phyloP scores from a whole-genome alignment of 2,113 vertebrate species.

The Oreotragus oreotragus region DNA sequence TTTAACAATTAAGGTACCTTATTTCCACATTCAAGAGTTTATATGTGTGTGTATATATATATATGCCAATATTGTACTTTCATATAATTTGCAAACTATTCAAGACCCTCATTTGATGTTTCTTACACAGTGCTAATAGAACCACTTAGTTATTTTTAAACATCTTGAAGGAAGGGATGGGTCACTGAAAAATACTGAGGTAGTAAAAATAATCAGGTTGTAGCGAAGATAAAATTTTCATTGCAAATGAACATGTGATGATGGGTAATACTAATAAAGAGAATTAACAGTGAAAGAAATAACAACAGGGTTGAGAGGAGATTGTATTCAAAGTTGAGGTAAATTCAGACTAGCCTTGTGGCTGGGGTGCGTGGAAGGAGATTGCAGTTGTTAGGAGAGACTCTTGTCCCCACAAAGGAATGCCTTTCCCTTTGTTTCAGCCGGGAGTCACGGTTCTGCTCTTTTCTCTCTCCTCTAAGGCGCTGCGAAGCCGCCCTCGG shows the following conservation, averaged over 20 bases:
- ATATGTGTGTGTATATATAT: not conserved
- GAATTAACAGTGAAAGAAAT: slow-evolving; percentile 44
- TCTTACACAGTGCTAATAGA: not conserved
- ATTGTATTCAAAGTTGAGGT: not conserved
- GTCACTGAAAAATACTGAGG: slow-evolving; percentile 52
- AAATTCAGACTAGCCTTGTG: not conserved
- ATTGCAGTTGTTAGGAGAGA: not conserved
- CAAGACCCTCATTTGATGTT: not conserved
- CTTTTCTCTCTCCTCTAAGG: slow-evolving; percentile 79
- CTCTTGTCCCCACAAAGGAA: not conserved
- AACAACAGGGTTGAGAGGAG: not conserved
- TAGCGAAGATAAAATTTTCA: slow-evolving; percentile 55
- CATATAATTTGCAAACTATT: not conserved
- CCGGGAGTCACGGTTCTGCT: slow-evolving; percentile 58
- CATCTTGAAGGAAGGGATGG: slow-evolving; percentile 17
- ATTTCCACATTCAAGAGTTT: not conserved
- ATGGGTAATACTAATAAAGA: slow-evolving; percentile 36
- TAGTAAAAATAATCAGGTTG: slow-evolving; percentile 58
- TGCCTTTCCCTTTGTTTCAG: not conserved
- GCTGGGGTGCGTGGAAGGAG: not conserved
- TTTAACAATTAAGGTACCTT: not conserved
- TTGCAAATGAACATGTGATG: slow-evolving; percentile 36
- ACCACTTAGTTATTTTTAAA: not conserved
- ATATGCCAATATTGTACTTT: not conserved
- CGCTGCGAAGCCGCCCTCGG: slow-evolving; percentile 72